A percentile compares a stretch with the other conserved stretches of the same genome.
phyloP scores from a whole-genome alignment of 2,113 vertebrate species.

The Spea multiplicata region DNA sequence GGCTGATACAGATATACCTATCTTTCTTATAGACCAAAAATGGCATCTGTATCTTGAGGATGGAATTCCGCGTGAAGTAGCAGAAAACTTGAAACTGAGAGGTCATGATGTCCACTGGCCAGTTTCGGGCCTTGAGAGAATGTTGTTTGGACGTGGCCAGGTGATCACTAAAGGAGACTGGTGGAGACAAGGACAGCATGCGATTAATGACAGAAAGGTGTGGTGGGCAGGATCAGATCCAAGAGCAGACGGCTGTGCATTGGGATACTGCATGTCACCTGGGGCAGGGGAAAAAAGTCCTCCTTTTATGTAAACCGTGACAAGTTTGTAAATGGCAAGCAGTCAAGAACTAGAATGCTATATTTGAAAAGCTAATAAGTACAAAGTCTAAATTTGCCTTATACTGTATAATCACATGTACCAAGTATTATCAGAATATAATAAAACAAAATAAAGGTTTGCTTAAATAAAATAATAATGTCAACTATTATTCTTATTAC shows the following conservation, averaged over 20 bases:
- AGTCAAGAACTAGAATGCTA: too few relatives aligned
- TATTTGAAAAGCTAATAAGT: too few relatives aligned
- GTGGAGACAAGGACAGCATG: constrained; percentile 54
- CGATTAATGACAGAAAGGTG: constrained; percentile 35
- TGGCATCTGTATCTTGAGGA: constrained; percentile 61
- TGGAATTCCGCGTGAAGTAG: constrained; percentile 50
- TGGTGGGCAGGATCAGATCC: constrained; percentile 66
- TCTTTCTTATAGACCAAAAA: constrained; percentile 45
- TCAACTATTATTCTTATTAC: too few relatives aligned
- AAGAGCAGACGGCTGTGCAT: constrained; percentile 60
- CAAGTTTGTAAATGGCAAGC: too few relatives aligned
- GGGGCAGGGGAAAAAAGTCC: too few relatives aligned
- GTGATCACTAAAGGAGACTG: constrained; percentile 66
- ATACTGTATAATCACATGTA: too few relatives aligned
- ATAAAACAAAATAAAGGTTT: too few relatives aligned
- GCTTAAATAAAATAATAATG: too few relatives aligned
- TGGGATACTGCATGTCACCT: constrained; percentile 52
- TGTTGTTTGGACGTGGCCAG: constrained; percentile 61
- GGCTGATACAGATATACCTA: too few relatives aligned
- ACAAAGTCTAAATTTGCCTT: too few relatives aligned
- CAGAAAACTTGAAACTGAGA: constrained; percentile 54
- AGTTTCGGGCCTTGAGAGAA: constrained; percentile 53
- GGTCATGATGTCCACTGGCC: constrained; percentile 58
- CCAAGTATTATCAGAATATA: too few relatives aligned
- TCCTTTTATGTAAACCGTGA: too few relatives aligned